Percentiles rank a stretch among this genome's conserved stretches.
Evolutionary conservation across 1,140 invertebrate genomes (phyloP).

Genomic region (Diprion similis): DNA sequence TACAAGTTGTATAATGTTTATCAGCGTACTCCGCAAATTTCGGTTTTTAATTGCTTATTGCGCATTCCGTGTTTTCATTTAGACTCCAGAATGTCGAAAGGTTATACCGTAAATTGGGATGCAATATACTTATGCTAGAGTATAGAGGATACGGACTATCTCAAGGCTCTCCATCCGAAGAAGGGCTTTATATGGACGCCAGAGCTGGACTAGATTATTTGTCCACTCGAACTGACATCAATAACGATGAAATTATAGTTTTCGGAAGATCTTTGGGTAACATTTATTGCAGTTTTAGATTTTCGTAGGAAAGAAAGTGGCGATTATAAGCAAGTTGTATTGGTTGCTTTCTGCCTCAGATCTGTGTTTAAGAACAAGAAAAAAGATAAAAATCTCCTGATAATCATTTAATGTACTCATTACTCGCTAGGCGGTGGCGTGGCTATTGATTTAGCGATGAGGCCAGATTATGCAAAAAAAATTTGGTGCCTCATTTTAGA

Average conservation of each 20-base stretch:
- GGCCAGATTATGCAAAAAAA: conserved; percentile 74
- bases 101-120: conserved; percentile 80
- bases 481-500: conserved; percentile 89
- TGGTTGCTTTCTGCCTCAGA: background rate
- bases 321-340: conserved; percentile 6
- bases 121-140: conserved; percentile 90
- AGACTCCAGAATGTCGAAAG: conserved; percentile 80
- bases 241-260: conserved; percentile 85
- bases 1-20: background rate
- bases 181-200: conserved; percentile 88
- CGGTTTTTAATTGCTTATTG: background rate
- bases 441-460: conserved; percentile 83
- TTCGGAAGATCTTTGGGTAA: conserved; percentile 91
- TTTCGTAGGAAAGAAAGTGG: conserved; percentile 5
- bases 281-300: conserved; percentile 14
- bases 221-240: conserved; percentile 79
- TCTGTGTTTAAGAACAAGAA: no score
- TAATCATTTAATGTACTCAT: conserved; percentile 6
- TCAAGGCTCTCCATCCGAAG: conserved; percentile 85
- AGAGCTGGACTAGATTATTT: conserved; percentile 87
- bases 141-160: conserved; percentile 96
- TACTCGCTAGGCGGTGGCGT: conserved; percentile 77
- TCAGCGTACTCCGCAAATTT: background rate
- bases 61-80: conserved; percentile 16
- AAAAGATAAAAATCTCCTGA: no score